Evolutionary conservation across 2,113 vertebrate species (phyloP).

Genomic region (Hydropotes inermis): DNA sequence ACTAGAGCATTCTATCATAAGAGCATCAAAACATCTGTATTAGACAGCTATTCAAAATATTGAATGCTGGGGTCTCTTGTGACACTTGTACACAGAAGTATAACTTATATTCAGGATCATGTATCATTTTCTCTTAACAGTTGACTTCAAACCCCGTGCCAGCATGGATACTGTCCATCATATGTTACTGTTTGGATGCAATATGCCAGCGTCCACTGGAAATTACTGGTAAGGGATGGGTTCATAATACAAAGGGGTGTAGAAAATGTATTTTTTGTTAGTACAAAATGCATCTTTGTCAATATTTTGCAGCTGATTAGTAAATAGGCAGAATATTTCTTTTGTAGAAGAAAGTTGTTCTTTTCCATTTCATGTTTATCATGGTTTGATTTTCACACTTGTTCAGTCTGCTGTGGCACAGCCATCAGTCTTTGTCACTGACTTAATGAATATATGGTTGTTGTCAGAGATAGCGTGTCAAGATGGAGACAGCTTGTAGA

Average conservation of each 20-base stretch:
- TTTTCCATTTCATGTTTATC: neutral
- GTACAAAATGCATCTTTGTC: neutral
- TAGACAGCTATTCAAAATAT: neutral
- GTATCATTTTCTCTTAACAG: slow-evolving; percentile 80
- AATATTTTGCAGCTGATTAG: neutral
- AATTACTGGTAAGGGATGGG: slow-evolving; percentile 89
- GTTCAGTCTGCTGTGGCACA: neutral
- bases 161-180: slow-evolving; percentile 97
- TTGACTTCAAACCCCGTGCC: slow-evolving; percentile 96
- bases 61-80: neutral
- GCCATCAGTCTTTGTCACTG: neutral
- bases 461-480: neutral
- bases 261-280: neutral
- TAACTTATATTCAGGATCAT: neutral
- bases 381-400: neutral
- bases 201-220: slow-evolving; percentile 87
- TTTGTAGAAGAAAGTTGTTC: neutral
- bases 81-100: neutral
- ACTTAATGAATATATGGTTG: neutral
- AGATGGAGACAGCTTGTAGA: neutral
- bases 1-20: neutral
- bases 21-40: neutral
- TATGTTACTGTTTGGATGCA: slow-evolving; percentile 96
- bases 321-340: neutral
- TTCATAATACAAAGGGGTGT: neutral